Percentiles rank a stretch among this genome's conserved stretches.
phyloP scores from a whole-genome alignment of 2,113 vertebrate genomes.

The Xenopus borealis region DNA sequence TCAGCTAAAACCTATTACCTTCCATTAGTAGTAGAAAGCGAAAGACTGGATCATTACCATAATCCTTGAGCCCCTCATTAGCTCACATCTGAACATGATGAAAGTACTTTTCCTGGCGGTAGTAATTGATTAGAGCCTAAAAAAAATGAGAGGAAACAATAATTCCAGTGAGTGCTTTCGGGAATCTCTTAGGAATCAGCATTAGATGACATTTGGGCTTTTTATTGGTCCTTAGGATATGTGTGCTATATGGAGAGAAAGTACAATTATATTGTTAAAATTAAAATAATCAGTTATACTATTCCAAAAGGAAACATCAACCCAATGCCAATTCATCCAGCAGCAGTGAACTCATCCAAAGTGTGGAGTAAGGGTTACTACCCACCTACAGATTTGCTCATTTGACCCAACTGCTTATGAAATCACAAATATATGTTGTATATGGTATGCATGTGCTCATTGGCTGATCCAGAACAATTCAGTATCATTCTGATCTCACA shows the following conservation, averaged over 20 bases:
- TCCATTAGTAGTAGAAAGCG: slow-evolving; percentile 80
- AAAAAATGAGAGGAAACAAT: slow-evolving; percentile 41
- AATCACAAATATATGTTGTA: too few species aligned
- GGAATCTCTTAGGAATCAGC: background rate
- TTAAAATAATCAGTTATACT: too few species aligned
- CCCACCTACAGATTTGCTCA: too few species aligned
- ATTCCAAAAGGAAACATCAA: too few species aligned
- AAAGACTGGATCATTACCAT: slow-evolving; percentile 71
- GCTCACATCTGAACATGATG: slow-evolving; percentile 76
- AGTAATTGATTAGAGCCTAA: slow-evolving; percentile 82
- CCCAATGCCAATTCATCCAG: too few species aligned
- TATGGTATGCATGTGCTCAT: too few species aligned
- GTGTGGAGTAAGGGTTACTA: too few species aligned
- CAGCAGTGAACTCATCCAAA: too few species aligned
- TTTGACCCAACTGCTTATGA: too few species aligned
- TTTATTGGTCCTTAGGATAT: background rate
- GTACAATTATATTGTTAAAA: too few species aligned
- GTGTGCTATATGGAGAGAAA: background rate
- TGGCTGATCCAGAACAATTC: too few species aligned
- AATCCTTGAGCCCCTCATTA: slow-evolving; percentile 72
- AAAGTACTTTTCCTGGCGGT: slow-evolving; percentile 84
- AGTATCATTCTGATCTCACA: too few species aligned
- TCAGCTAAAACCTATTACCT: slow-evolving; percentile 64
- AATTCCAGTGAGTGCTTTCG: background rate
- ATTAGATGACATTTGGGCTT: background rate